These are phyloP conservation scores for Drosophila subquinaria DNA, from an alignment of 2,888 invertebrate genomes.

Conservation along the genomic window DNA sequence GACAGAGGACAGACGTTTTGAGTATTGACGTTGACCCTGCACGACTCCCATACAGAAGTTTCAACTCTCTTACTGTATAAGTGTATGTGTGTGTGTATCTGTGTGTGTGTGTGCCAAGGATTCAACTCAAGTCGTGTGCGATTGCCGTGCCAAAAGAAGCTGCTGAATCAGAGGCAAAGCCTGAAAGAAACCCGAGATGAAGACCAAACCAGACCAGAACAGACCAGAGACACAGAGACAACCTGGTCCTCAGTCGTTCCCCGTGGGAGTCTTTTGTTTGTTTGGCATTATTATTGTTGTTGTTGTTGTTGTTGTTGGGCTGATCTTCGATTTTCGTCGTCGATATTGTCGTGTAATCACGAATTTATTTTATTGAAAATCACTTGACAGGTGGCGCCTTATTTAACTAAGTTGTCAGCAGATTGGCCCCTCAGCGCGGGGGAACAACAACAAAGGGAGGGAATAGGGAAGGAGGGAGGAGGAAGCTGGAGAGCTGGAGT, in stretches of 20 bases:
- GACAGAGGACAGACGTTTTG: constrained; percentile 30
- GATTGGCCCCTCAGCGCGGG: constrained; percentile 28
- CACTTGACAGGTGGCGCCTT: constrained; percentile 85
- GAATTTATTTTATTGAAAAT: constrained; percentile 86
- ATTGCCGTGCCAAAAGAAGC: constrained; percentile 52
- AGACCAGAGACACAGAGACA: constrained; percentile 8
- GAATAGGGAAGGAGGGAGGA: no score
- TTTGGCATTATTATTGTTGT: constrained; percentile 14
- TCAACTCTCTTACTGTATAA: constrained; percentile 23
- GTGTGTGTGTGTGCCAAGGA: constrained; percentile 61
- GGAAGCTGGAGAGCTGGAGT: not conserved
- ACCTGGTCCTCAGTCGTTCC: constrained; percentile 44
- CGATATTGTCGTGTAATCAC: constrained; percentile 84
- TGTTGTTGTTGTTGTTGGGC: constrained; percentile 31
- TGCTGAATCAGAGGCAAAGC: constrained; percentile 40
- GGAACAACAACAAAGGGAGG: not conserved
- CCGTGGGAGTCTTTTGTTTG: constrained; percentile 81
- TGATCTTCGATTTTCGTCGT: constrained; percentile 78
- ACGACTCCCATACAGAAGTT: constrained; percentile 84
- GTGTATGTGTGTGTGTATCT: constrained; percentile 10
- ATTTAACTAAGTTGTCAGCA: constrained; percentile 81
- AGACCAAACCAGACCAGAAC: constrained; percentile 1
- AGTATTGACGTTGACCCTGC: constrained; percentile 83
- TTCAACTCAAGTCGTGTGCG: constrained; percentile 72
- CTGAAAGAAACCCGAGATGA: constrained; percentile 11